Evolutionary conservation across 2,113 vertebrate species (phyloP).

Genomic region (Semnornis frantzii): DNA sequence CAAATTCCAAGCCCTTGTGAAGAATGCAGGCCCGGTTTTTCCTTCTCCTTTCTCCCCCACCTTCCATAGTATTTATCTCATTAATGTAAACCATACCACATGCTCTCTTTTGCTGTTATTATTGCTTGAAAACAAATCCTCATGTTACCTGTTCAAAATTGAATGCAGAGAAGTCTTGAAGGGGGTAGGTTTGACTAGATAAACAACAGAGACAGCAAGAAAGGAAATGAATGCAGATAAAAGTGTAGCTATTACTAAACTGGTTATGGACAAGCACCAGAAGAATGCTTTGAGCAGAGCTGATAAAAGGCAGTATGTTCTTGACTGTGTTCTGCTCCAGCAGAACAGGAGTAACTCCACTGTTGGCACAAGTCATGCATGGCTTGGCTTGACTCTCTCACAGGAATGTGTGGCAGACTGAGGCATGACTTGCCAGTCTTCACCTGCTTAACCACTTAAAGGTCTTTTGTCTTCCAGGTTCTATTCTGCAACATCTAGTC

Average conservation of each 20-base stretch:
- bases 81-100: not conserved
- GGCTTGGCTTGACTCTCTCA: not conserved
- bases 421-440: not conserved
- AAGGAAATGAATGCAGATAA: not conserved
- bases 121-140: not conserved
- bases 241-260: not conserved
- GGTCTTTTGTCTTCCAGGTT: not conserved
- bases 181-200: not conserved
- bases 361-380: not conserved
- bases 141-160: not conserved
- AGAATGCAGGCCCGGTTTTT: not conserved
- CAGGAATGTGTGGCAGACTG: rapidly evolving
- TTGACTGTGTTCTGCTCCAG: not conserved
- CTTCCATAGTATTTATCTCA: not conserved
- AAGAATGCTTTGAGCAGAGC: not conserved
- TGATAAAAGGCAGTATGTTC: not conserved
- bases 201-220: not conserved
- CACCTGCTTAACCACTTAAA: not conserved
- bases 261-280: not conserved
- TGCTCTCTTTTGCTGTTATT: not conserved
- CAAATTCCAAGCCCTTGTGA: not conserved
- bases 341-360: not conserved
- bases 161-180: not conserved
- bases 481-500: not conserved
- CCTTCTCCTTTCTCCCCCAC: not conserved